These are phyloP conservation scores for Eriosoma lanigerum DNA, from an alignment of 1,140 invertebrate genomes.

Conservation along the genomic window DNA sequence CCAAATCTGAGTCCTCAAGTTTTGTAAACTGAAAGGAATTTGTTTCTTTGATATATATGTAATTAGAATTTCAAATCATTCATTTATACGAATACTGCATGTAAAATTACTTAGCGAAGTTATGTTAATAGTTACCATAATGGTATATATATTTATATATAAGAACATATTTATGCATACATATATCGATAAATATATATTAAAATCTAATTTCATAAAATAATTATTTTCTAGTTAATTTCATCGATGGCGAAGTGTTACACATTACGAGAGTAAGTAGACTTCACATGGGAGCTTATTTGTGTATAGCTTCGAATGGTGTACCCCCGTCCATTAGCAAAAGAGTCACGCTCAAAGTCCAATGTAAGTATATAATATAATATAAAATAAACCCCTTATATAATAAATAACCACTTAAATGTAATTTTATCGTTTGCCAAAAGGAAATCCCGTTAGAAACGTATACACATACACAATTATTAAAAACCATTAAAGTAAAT, in stretches of 20 bases:
- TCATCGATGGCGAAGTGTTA: slow-evolving; percentile 80
- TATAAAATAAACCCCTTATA: not conserved
- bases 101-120: too few relatives aligned
- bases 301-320: slow-evolving; percentile 84
- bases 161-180: too few relatives aligned
- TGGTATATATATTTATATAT: too few relatives aligned
- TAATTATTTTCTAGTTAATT: slow-evolving; percentile 79
- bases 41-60: too few relatives aligned
- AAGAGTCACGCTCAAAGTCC: slow-evolving; percentile 79
- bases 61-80: too few relatives aligned
- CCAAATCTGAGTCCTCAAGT: too few relatives aligned
- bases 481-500: not conserved
- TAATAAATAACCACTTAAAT: not conserved
- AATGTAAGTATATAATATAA: slow-evolving; percentile 72
- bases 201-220: too few relatives aligned
- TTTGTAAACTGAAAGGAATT: too few relatives aligned
- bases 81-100: too few relatives aligned
- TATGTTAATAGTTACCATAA: too few relatives aligned
- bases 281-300: slow-evolving; percentile 86
- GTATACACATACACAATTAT: not conserved
- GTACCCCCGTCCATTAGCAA: slow-evolving; percentile 87
- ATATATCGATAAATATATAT: too few relatives aligned
- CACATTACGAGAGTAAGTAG: slow-evolving; percentile 85
- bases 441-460: not conserved
- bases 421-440: not conserved